Conservation (phyloP, 53 echinoderm and acorn worm species). For the Echinometra lucunter region DNA sequence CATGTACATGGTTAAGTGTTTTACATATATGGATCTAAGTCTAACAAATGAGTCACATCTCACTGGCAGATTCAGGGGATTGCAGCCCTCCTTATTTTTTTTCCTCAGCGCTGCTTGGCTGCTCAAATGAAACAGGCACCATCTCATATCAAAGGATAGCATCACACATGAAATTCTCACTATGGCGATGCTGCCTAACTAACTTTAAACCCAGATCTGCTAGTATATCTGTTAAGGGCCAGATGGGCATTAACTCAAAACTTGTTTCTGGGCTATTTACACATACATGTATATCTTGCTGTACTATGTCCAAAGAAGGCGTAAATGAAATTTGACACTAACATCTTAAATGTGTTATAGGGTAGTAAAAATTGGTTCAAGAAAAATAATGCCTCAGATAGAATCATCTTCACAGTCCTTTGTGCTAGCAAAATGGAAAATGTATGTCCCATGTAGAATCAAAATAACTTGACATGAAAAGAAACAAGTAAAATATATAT, state of each 20-base stretch:
- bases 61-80: no score
- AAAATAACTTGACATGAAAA: not conserved
- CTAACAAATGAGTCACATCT: no score
- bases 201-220: no score
- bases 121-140: no score
- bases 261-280: not conserved
- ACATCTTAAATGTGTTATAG: not conserved
- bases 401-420: not conserved
- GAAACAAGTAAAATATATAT: not conserved
- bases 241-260: not conserved
- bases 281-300: not conserved
- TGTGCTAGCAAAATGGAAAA: not conserved
- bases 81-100: no score
- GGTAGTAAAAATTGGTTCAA: not conserved
- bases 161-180: no score
- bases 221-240: not conserved
- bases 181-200: no score
- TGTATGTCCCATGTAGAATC: not conserved
- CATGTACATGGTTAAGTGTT: not conserved
- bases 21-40: not conserved
- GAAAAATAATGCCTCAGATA: not conserved
- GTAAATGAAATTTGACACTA: not conserved
- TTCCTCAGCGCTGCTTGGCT: no score
- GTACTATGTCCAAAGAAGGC: not conserved
- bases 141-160: no score